Conservation (phyloP, 2,888 invertebrate genomes). For the Caenorhabditis japonica region DNA sequence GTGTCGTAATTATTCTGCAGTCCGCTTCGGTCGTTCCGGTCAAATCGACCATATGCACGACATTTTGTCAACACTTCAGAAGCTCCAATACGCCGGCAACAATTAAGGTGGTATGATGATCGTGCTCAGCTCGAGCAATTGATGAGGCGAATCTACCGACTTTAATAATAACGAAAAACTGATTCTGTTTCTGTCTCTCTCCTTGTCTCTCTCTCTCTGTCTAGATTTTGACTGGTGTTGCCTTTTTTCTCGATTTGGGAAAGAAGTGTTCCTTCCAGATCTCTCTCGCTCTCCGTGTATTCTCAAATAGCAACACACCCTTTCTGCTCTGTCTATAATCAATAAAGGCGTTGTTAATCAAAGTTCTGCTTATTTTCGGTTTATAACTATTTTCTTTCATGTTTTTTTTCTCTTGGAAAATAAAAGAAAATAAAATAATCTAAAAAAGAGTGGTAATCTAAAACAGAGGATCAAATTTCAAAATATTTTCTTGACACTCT, state of each 20-base stretch:
- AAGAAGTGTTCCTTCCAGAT: constrained; percentile 35
- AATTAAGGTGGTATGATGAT: constrained; percentile 49
- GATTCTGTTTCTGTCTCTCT: constrained; percentile 19
- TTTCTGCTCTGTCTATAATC: constrained; percentile 44
- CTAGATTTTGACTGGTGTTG: constrained; percentile 43
- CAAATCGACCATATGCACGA: constrained; percentile 70
- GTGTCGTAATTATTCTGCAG: constrained; percentile 49
- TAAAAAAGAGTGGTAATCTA: too few relatives aligned
- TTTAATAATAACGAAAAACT: constrained; percentile 16
- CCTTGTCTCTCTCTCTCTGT: constrained; percentile 33
- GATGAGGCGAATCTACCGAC: constrained; percentile 33
- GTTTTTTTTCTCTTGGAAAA: too few relatives aligned
- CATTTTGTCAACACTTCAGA: constrained; percentile 67
- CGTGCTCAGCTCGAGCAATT: constrained; percentile 34
- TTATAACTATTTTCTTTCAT: too few relatives aligned
- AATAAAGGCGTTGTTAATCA: constrained; percentile 52
- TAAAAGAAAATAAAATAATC: too few relatives aligned
- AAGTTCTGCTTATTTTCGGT: not conserved
- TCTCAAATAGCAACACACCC: constrained; percentile 27
- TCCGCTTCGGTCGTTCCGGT: constrained; percentile 70
- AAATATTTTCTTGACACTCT: constrained; percentile 15
- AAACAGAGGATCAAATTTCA: constrained; percentile 12
- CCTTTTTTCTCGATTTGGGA: not conserved
- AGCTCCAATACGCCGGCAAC: constrained; percentile 62
- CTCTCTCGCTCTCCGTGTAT: constrained; percentile 41